phyloP scores from a whole-genome alignment of 2,888 invertebrate species.

The Spisula subtruncata region DNA sequence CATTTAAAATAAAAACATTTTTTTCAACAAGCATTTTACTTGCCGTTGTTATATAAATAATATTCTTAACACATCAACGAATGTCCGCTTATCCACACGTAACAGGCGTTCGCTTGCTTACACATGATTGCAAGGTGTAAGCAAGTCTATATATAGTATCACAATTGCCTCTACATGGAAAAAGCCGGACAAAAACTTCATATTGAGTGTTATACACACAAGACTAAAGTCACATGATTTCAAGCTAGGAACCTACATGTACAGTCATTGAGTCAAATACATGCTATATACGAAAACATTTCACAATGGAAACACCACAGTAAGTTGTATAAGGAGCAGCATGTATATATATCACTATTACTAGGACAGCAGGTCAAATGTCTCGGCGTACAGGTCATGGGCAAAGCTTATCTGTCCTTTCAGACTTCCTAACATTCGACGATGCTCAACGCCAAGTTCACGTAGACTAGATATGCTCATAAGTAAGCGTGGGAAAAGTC shows the following conservation, averaged over 20 bases:
- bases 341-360: conserved; percentile 25
- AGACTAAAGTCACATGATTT: not conserved
- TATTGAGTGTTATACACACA: conserved; percentile 14
- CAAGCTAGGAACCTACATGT: not conserved
- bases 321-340: not conserved
- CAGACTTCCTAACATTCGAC: conserved; percentile 85
- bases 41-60: not conserved
- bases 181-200: conserved; percentile 7
- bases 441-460: conserved; percentile 87
- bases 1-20: not conserved
- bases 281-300: not conserved
- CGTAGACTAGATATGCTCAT: conserved; percentile 87
- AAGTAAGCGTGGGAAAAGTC: conserved; percentile 86
- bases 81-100: not conserved
- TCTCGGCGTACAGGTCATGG: conserved; percentile 86
- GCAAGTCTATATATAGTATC: conserved; percentile 29
- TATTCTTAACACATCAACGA: not conserved
- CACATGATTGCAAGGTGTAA: not conserved
- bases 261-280: not conserved
- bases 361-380: conserved; percentile 84
- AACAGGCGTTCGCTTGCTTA: not conserved
- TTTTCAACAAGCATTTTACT: not conserved
- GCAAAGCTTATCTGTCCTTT: conserved; percentile 85
- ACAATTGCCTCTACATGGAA: conserved; percentile 20
- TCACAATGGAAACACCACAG: not conserved